Evolutionary conservation across 1,140 invertebrate genomes (phyloP), one percentile per base, ranked within the genome.

Genomic region (Arctopsyche grandis): DNA sequence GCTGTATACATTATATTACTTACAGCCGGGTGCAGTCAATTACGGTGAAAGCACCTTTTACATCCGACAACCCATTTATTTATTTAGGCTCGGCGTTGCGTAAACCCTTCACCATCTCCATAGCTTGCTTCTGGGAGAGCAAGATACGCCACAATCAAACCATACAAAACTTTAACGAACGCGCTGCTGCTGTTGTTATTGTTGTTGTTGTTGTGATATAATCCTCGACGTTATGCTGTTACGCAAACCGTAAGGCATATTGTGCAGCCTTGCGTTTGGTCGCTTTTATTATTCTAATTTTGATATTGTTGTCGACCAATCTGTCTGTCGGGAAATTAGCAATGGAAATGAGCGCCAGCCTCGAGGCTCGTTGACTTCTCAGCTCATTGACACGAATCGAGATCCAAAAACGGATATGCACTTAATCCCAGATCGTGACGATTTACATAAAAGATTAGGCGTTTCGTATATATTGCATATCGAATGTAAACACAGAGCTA

Each of bases 21-120:
- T 21, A 60, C 19, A 9, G 58, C 63, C 21, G 24, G 24, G 63
- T 66, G 63, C 22, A 21, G n/a, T 16, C 14, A 60, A 60, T 21
- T 22, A 26, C 10, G 63, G 63, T 66, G 63, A 66, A 66, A 66
- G 63, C 24, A 66, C 22, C 21, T 26, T 10, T 22, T 29, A 22
- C 22, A 12, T 66, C n/a, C 58, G 58, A 22, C 21, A 60, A 19
- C 21, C 63, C 24, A 66, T 24, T 26, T 22, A 26, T 66, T 60
- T 60, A 21, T 60, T 66, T 26, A 24, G 63, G 63, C 14, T 9
- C 10, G 5, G 3, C 24, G 14, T 66, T 66, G 24, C 21, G 63
- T 22, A 66, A 66, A 14, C 63, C 63, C 63, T 66, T 66, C 63
- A 66, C 63, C 63, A 66, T 66, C 63, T 66, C 12, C 48, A 52